Evolutionary conservation across 92 coral and sea anemone species (phyloP).

Genomic region (Siderastrea radians): DNA sequence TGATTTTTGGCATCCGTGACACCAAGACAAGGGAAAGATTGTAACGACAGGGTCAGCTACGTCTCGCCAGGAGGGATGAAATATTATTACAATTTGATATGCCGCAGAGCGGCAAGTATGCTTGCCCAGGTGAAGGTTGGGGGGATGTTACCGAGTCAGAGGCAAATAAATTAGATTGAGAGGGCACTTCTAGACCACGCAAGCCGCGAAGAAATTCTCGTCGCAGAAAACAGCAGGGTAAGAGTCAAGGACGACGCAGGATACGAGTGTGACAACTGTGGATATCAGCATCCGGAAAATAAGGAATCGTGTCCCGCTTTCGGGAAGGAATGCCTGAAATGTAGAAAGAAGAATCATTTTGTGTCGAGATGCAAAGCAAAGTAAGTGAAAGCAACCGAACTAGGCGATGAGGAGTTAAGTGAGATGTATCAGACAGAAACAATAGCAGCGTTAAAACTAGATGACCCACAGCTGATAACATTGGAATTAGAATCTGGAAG

Average conservation of each 20-base stretch:
- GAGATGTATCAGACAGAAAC: too few species aligned
- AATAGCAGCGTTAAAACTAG: too few species aligned
- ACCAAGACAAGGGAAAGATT: slow-evolving; percentile 64
- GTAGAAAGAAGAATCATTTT: slow-evolving; percentile 49
- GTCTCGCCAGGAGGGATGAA: slow-evolving; percentile 36
- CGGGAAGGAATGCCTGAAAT: slow-evolving; percentile 37
- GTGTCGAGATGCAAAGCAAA: neutral
- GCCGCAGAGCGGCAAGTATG: slow-evolving; percentile 68
- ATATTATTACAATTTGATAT: slow-evolving; percentile 1
- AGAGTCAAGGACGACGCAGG: slow-evolving; percentile 8
- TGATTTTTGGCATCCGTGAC: slow-evolving; percentile 61
- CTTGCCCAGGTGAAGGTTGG: slow-evolving; percentile 52
- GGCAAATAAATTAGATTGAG: neutral
- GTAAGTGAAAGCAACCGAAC: slow-evolving; percentile 14
- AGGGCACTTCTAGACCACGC: neutral
- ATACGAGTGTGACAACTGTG: slow-evolving; percentile 29
- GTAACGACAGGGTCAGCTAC: slow-evolving; percentile 30
- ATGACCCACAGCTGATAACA: slow-evolving; percentile 15
- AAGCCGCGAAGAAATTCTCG: neutral
- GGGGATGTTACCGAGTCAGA: slow-evolving; percentile 28
- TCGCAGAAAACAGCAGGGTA: neutral
- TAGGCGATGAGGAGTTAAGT: neutral
- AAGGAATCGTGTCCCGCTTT: slow-evolving; percentile 38
- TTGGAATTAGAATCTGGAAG: slow-evolving; percentile 61
- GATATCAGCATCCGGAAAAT: neutral